Base-by-base conservation (phyloP, 2,113 vertebrate genomes). In the Corythaixoides concolor region DNA sequence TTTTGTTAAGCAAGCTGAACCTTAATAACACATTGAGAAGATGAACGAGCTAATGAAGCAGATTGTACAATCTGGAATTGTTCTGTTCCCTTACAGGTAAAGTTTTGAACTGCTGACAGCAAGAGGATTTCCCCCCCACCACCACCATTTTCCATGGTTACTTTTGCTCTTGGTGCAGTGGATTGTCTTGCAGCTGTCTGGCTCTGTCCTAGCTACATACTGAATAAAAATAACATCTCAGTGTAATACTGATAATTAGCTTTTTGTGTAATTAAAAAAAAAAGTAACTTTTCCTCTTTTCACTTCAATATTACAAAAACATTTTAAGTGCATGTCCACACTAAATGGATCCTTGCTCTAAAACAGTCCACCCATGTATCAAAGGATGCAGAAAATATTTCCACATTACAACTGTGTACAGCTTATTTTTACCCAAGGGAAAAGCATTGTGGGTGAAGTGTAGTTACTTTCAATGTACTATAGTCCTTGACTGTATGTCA, bases 1-100 rank as follows among this genome's bases (percentile, higher is more conserved):
- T 49, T 94, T 92, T 94, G 32, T 88, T 89, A 85, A 94, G 95
- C 59, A 91, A 73, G 45, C n/a, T 45, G 78, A 96, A 91, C 41
- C n/a, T 83, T 79, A 95, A 67, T 69, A 91, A n/a, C 88, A 89
- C 22, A 47, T 49, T 53, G 68, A 89, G 84, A 82, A 79, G 77
- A 73, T 58, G 74, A 94, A 68, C 2, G 27, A 55, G 55, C 85
- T 96, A 96, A 95, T 76, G 91, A 96, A 97, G 85, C 27, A 89
- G 50, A 58, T 73, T 64, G 74, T 37, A 63, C 0, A 11, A 83
- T 76, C 45, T 83, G 50, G 67, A 95, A 79, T 68, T 1, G 2
- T 45, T 82, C 41, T 1, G 3, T 43, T 81, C 35, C 33, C 58
- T 90, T 73, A 53, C 13, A 95, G 77, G 89, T 75, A 24, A 72